Percentiles rank a stretch among this genome's conserved stretches.
phyloP scores from a whole-genome alignment of 2,113 vertebrate genomes.

The Patagioenas fasciata region DNA sequence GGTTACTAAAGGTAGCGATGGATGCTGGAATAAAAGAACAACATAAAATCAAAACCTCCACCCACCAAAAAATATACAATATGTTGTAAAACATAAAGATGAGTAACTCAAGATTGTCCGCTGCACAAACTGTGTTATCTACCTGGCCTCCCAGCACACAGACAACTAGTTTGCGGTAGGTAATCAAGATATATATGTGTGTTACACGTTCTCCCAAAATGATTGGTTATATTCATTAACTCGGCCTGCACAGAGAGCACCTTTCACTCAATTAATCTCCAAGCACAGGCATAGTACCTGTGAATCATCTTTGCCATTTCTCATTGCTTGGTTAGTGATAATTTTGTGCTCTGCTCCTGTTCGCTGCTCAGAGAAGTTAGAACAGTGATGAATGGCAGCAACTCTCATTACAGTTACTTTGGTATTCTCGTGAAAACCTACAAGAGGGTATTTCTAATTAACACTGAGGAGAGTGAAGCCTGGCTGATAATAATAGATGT shows the following conservation, averaged over 20 bases:
- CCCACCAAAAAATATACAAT: background rate
- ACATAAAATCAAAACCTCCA: background rate
- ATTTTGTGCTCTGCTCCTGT: background rate
- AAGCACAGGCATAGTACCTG: background rate
- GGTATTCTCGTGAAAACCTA: background rate
- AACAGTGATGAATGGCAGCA: background rate
- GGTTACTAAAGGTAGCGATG: background rate
- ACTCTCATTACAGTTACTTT: background rate
- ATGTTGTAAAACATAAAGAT: background rate
- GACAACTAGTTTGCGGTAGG: background rate
- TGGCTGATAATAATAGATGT: background rate
- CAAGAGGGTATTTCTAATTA: background rate
- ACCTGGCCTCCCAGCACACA: background rate
- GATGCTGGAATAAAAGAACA: background rate
- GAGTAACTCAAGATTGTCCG: accelerated
- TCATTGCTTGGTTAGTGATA: background rate
- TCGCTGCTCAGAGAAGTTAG: background rate
- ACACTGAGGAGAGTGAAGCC: background rate
- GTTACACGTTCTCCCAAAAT: background rate
- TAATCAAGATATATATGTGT: background rate
- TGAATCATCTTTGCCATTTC: background rate
- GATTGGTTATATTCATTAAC: background rate
- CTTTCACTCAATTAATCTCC: background rate
- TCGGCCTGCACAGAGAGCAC: background rate
- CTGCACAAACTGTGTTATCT: background rate